Evolutionary conservation across 2,113 vertebrate genomes (phyloP).

Genomic region (Embiotoca jacksoni): DNA sequence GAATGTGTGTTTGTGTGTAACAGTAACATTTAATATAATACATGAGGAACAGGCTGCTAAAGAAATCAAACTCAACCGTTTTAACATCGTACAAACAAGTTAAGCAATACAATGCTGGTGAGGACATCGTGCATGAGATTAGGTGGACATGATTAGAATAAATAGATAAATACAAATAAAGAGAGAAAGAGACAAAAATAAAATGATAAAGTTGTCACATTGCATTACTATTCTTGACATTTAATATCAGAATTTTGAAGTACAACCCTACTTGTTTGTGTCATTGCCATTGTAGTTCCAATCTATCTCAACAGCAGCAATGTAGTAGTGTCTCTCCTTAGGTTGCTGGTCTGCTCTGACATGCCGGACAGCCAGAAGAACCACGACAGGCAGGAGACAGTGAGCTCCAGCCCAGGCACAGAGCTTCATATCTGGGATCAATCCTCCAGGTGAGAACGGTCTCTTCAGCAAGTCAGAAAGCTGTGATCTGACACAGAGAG

Average conservation of each 20-base stretch:
- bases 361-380: slow-evolving; percentile 48
- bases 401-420: slow-evolving; percentile 32
- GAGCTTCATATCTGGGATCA: slow-evolving; percentile 75
- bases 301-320: slow-evolving; percentile 83
- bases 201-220: too few relatives aligned
- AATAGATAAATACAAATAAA: background rate
- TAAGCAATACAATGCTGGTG: background rate
- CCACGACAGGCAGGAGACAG: slow-evolving; percentile 57
- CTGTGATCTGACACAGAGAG: slow-evolving; percentile 54
- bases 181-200: background rate
- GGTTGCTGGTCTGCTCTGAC: slow-evolving; percentile 38
- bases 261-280: slow-evolving; percentile 39
- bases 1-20: background rate
- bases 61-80: slow-evolving; percentile 14
- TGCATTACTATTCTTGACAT: too few relatives aligned
- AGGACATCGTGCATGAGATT: too few relatives aligned
- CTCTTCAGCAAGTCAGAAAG: slow-evolving; percentile 45
- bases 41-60: background rate
- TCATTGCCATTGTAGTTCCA: slow-evolving; percentile 81
- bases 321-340: slow-evolving; percentile 81
- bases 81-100: background rate
- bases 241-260: too few relatives aligned
- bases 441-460: slow-evolving; percentile 37
- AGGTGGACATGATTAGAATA: too few relatives aligned
- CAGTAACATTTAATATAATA: too few relatives aligned